Evolutionary conservation across 1,140 invertebrate species (phyloP).

Genomic region (Microplitis mediator): DNA sequence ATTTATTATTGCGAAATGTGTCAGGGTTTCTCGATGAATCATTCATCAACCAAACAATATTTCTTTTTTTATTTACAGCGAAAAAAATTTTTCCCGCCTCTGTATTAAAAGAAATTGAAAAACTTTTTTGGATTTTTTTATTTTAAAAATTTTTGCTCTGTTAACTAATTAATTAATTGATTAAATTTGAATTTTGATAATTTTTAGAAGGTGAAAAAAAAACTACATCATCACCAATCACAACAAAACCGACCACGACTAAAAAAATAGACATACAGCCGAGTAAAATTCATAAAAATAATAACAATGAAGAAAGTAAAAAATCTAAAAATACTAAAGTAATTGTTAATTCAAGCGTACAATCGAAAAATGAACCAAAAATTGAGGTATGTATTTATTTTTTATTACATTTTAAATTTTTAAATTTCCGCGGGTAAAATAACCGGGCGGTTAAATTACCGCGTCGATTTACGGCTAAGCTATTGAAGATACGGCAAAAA

Average conservation of each 20-base stretch:
- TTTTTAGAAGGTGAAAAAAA: constrained; percentile 27
- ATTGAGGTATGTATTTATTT: constrained; percentile 33
- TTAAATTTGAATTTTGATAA: not conserved
- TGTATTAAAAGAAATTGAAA: too few species aligned
- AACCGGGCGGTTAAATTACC: too few species aligned
- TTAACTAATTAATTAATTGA: too few species aligned
- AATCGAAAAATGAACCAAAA: constrained; percentile 40
- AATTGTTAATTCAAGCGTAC: constrained; percentile 51
- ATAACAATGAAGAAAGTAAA: constrained; percentile 44
- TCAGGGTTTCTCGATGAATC: constrained; percentile 4
- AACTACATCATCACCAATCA: constrained; percentile 41
- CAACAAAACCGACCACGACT: constrained; percentile 51
- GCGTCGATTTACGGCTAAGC: too few species aligned
- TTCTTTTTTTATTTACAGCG: too few species aligned
- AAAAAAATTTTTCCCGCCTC: too few species aligned
- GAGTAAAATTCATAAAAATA: constrained; percentile 52
- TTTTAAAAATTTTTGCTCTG: too few species aligned
- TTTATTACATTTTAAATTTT: too few species aligned
- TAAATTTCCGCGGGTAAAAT: too few species aligned
- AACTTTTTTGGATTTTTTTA: too few species aligned
- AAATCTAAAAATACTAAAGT: constrained; percentile 53
- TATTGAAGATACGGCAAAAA: too few species aligned
- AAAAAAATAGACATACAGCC: constrained; percentile 56
- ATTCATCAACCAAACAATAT: not conserved
- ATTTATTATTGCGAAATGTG: not conserved